Evolutionary conservation across 2,888 invertebrate genomes (phyloP), one percentile per base, ranked within the genome.

Genomic region (Macaria notata): DNA sequence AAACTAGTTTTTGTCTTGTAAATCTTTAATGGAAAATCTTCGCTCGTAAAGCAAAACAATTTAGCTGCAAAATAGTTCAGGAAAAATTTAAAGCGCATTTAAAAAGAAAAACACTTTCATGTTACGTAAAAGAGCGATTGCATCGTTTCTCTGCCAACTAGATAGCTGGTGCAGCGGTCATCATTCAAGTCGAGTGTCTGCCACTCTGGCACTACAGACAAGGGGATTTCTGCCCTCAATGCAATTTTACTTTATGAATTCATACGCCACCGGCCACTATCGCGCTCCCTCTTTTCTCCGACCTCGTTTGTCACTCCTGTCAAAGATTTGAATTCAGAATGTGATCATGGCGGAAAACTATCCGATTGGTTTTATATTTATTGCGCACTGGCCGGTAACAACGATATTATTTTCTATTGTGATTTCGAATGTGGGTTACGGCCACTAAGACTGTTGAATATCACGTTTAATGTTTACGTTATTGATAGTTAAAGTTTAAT

Each of bases 181-280:
- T 81, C 79, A 78, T 79, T 82, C 81, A 81, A 69, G 61, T 65
- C 64, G 63, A 81, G 79, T 81, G 78, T 77, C 71, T 70, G 73
- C 77, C 81, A 83, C 83, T 85, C 70, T 69, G 73, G 77, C 81
- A 83, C 83, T 85, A 79, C 75, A 78, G 51, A 55, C 54, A 53
- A 76, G 79, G 77, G 81, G 76, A 81, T 80, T 79, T 77, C 73
- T 69, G 71, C 73, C 63, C 75, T 82, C 78, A 72, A 70, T 85
- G 83, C 83, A 81, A 78, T 86, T 83, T 85, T 81, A 69, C 72
- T 73, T 76, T 75, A 76, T 78, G 76, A 79, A 81, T 79, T 78
- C 77, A 78, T 81, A 76, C 78, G 74, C 77, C 76, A 79, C 79
- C 79, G 49, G 46, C 52, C 52, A 39, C 42, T 42, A 49, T 49